phyloP scores from a whole-genome alignment of 2,888 invertebrate species.

The Anodontia alba region DNA sequence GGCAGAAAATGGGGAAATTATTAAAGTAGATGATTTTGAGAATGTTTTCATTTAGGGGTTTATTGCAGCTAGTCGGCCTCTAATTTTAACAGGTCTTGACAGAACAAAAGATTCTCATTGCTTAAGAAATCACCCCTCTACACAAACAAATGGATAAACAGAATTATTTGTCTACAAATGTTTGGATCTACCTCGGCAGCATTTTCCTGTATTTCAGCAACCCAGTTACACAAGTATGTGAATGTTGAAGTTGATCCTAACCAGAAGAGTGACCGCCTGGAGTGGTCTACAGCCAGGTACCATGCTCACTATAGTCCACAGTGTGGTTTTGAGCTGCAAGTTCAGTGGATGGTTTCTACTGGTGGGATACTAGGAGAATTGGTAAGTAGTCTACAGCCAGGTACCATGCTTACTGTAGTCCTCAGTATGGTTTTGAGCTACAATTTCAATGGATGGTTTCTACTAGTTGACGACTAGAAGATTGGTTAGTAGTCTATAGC shows the following conservation, averaged over 20 bases:
- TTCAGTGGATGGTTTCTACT: conserved; percentile 98
- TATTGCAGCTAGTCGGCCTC: too few relatives aligned
- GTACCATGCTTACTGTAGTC: conserved; percentile 91
- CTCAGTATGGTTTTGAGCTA: conserved; percentile 96
- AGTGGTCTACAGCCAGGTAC: conserved; percentile 98
- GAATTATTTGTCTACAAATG: too few relatives aligned
- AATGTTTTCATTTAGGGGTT: too few relatives aligned
- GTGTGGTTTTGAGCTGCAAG: conserved; percentile 96
- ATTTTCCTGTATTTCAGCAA: conserved; percentile 67
- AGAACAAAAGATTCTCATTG: too few relatives aligned
- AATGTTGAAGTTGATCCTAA: conserved; percentile 82
- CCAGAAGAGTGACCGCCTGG: conserved; percentile 88
- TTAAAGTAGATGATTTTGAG: too few relatives aligned
- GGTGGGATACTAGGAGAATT: conserved; percentile 96
- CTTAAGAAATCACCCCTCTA: too few relatives aligned
- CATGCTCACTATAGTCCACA: conserved; percentile 91
- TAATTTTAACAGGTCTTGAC: too few relatives aligned
- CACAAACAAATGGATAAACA: too few relatives aligned
- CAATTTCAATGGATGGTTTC: conserved; percentile 98
- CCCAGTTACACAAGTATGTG: conserved; percentile 80
- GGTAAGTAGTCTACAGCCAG: conserved; percentile 94
- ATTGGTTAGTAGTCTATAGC: conserved; percentile 86
- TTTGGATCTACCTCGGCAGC: too few relatives aligned
- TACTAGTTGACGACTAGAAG: conserved; percentile 96
- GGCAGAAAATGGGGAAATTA: too few relatives aligned